Conservation (phyloP, 2,113 vertebrate genomes). For the Nothocercus julius region DNA sequence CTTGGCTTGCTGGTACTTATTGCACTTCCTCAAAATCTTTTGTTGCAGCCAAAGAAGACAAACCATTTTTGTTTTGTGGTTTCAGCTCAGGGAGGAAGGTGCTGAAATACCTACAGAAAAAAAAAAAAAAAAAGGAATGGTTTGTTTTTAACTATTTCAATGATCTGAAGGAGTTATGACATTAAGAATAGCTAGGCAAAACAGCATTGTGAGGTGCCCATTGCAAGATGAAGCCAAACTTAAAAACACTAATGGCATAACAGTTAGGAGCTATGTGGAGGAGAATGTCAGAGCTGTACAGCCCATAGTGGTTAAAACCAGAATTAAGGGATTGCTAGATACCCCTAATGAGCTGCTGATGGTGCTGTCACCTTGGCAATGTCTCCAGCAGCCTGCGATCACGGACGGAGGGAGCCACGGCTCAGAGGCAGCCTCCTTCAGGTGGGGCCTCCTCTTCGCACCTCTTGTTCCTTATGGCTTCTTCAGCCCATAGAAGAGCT, state of each 20-base stretch:
- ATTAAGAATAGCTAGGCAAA: not conserved
- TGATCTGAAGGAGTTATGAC: not conserved
- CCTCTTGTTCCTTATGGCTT: not conserved
- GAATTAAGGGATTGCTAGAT: not conserved
- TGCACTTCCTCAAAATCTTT: not conserved
- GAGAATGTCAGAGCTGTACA: not conserved
- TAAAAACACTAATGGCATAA: not conserved
- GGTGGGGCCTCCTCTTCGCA: rapidly evolving
- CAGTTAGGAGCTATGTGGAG: not conserved
- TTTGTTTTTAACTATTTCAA: not conserved
- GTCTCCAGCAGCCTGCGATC: not conserved
- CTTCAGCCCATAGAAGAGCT: not conserved
- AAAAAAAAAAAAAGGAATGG: not conserved
- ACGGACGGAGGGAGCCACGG: not conserved
- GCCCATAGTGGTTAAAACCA: not conserved
- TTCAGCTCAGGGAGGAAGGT: not conserved
- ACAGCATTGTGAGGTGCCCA: not conserved
- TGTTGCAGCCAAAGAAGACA: not conserved
- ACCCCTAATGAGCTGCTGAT: not conserved
- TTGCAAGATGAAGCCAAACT: not conserved
- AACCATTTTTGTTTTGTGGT: not conserved
- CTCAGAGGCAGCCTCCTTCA: not conserved
- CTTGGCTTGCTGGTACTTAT: not conserved
- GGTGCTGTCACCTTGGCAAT: not conserved
- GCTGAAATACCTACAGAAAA: not conserved